A percentile compares a stretch with the other conserved stretches of the same genome.
phyloP scores from a whole-genome alignment of 2,113 vertebrate species.

The Pteruthius melanotis region DNA sequence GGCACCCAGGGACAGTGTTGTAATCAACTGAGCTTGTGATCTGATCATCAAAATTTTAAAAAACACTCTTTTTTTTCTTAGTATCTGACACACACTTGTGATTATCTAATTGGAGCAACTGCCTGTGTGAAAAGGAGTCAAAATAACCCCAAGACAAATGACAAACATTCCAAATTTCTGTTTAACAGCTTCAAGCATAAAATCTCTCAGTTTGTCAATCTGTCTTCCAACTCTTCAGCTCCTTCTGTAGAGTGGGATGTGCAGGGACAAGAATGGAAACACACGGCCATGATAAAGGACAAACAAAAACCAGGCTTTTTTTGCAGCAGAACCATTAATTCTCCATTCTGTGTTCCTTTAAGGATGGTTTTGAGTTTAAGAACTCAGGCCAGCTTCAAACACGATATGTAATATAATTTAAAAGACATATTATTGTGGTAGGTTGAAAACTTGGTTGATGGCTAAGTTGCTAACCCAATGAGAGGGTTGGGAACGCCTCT shows the following conservation, averaged over 20 bases:
- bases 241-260: not conserved
- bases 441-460: too few relatives aligned
- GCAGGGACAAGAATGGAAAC: not conserved
- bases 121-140: not conserved
- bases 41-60: not conserved
- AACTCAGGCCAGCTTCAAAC: not conserved
- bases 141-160: not conserved
- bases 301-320: not conserved
- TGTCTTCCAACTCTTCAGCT: not conserved
- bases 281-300: not conserved
- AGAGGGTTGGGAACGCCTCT: too few relatives aligned
- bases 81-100: not conserved
- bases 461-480: too few relatives aligned
- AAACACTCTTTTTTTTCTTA: not conserved
- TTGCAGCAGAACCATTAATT: not conserved
- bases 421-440: not conserved
- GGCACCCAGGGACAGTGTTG: not conserved
- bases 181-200: not conserved
- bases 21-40: not conserved
- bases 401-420: not conserved
- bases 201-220: not conserved
- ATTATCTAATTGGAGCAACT: not conserved
- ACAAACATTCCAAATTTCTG: not conserved
- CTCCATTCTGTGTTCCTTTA: not conserved
- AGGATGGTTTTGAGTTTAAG: not conserved